Evolutionary conservation across 2,888 invertebrate species (phyloP).

Genomic region (Drosophila macrospina): DNA sequence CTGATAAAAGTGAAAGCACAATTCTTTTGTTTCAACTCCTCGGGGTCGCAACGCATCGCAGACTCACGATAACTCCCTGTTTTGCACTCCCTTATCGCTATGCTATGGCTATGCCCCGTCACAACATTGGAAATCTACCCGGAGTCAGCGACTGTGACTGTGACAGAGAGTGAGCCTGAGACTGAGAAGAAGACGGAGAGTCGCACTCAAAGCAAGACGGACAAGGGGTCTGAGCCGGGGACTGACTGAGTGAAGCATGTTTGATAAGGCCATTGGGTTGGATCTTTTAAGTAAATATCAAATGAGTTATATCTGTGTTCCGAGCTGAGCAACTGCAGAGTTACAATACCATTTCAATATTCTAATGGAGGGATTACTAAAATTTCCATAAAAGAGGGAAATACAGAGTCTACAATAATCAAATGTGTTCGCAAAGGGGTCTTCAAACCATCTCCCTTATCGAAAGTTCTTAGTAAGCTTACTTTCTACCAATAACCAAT

Average conservation of each 20-base stretch:
- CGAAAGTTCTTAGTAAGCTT: no score
- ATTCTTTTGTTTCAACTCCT: slow-evolving; percentile 43
- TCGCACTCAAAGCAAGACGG: not conserved
- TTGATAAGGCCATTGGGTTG: slow-evolving; percentile 1
- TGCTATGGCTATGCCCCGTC: slow-evolving; percentile 8
- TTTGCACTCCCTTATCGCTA: slow-evolving; percentile 58
- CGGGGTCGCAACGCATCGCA: slow-evolving; percentile 22
- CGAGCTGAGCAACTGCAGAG: no score
- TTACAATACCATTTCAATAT: no score
- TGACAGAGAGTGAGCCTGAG: not conserved
- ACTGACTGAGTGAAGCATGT: slow-evolving; percentile 25
- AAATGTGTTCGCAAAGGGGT: no score
- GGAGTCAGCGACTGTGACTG: slow-evolving; percentile 9
- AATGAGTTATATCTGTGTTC: not conserved
- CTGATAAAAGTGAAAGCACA: slow-evolving; percentile 60
- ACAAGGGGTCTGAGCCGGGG: not conserved
- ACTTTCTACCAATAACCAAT: no score
- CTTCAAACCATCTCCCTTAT: no score
- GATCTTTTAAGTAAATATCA: not conserved
- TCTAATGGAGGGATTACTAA: no score
- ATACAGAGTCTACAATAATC: no score
- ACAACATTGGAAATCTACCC: slow-evolving; percentile 56
- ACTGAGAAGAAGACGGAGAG: not conserved
- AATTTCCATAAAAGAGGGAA: no score
- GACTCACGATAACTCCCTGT: slow-evolving; percentile 51